These are phyloP conservation scores for Cydia amplana DNA, from an alignment of 1,140 invertebrate species.

Conservation along the genomic window DNA sequence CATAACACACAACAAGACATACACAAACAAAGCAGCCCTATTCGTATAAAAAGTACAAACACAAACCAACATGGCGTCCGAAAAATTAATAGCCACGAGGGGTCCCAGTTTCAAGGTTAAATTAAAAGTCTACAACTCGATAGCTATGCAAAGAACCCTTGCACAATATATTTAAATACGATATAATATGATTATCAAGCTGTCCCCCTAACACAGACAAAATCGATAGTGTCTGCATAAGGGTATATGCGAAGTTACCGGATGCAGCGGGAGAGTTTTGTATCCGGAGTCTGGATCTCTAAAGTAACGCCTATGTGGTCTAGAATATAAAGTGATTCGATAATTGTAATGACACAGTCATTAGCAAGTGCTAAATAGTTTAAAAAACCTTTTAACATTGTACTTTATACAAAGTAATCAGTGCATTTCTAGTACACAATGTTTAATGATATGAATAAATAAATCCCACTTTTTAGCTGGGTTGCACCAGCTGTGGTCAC, in stretches of 20 bases:
- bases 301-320: background rate
- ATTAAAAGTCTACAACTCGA: slow-evolving; percentile 40
- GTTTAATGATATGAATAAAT: no score
- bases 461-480: no score
- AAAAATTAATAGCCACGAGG: slow-evolving; percentile 22
- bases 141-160: slow-evolving; percentile 45
- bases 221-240: slow-evolving; percentile 74
- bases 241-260: slow-evolving; percentile 58
- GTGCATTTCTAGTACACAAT: no score
- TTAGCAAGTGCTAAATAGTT: no score
- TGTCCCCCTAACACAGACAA: slow-evolving; percentile 78
- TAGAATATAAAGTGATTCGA: no score
- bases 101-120: slow-evolving; percentile 61
- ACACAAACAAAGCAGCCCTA: background rate
- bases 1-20: background rate
- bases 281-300: background rate
- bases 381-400: no score
- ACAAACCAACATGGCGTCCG: slow-evolving; percentile 22
- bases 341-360: no score
- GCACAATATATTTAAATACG: slow-evolving; percentile 72
- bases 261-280: slow-evolving; percentile 43
- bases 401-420: no score
- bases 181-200: slow-evolving; percentile 76
- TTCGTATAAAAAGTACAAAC: background rate
- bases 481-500: no score